Conservation (phyloP, 2,797 vertebrate species). For the Oceanodroma leucorhoa region DNA sequence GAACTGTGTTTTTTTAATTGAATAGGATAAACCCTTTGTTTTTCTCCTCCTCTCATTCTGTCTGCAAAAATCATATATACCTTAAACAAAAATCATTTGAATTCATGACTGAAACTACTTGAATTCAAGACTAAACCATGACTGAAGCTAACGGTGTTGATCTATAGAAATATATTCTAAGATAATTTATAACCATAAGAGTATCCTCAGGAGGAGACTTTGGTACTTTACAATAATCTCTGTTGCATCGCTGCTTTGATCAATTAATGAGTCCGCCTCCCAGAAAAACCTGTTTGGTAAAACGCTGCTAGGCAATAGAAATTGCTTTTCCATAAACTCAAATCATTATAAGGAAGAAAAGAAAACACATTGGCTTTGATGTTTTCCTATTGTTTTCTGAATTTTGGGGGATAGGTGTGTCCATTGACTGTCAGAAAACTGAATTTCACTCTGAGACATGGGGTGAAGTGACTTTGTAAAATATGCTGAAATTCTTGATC, state of each 20-base stretch:
- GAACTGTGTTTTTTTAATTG: not conserved
- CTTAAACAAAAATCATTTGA: not conserved
- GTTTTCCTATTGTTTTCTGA: not conserved
- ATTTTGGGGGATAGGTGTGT: not conserved
- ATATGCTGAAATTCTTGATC: not conserved
- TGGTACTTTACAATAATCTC: not conserved
- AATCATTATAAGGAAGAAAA: not conserved
- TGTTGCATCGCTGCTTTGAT: not conserved
- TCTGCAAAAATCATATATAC: not conserved
- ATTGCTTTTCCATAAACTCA: not conserved
- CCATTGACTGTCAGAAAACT: not conserved
- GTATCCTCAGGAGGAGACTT: not conserved
- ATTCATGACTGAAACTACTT: not conserved
- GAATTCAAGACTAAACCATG: not conserved
- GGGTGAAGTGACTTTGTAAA: not conserved
- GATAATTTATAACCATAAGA: not conserved
- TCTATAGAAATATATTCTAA: not conserved
- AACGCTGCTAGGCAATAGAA: not conserved
- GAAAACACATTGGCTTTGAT: not conserved
- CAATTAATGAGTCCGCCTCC: not conserved
- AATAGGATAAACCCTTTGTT: constrained; percentile 1
- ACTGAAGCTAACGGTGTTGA: not conserved
- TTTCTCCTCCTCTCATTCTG: not conserved
- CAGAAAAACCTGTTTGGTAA: not conserved
- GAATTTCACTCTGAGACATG: not conserved